Base-by-base conservation (phyloP, 2,888 invertebrate genomes). In the Rhagophthalmus giganteus region DNA sequence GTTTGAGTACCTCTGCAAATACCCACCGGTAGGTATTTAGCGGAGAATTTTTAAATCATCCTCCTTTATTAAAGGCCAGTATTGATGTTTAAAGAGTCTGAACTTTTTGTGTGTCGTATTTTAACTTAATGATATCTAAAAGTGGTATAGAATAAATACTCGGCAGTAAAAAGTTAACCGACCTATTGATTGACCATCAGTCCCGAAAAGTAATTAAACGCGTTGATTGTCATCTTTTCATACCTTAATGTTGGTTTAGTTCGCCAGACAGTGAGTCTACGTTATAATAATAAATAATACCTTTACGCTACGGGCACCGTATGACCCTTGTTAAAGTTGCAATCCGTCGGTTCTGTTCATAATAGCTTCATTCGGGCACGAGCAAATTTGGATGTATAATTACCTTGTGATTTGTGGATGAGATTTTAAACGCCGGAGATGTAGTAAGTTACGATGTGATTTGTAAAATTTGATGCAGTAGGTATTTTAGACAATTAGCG, bases 201-300 rank as follows among this genome's bases (percentile, higher is more conserved):
- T 33, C 46, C 33, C 53, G 60, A 58, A 61, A 62, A 62, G 61
- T 64, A 66, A 66, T 66, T 66, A 66, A 64, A 62, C 48, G 50
- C 34, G 54, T 60, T 60, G 64, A 64, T 63, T 64, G 66, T 63
- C 63, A 60, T 65, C 63, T 55, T 63, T 62, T 63, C 61, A 62
- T 47, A 55, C 54, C 54, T 60, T 60, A 63, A 63, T 63, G 59
- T 61, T 61, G 63, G 60, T 62, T 62, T 62, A 63, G 60, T 61
- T 51, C 53, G 41, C 34, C 46, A 47, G 48, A 63, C 62, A 61
- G 60, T 62, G 46, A 55, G 54, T 59, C 50, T 58, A 52, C 59
- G 54, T 59, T 60, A 57, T 59, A 54, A 63, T 63, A 65, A 65
- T 54, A 58, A 61, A 58, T 58, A 58, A 58, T 52, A 51, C 52